These are phyloP conservation scores for Pachypeltis micranthus DNA, from an alignment of 1,140 invertebrate genomes.

Conservation along the genomic window DNA sequence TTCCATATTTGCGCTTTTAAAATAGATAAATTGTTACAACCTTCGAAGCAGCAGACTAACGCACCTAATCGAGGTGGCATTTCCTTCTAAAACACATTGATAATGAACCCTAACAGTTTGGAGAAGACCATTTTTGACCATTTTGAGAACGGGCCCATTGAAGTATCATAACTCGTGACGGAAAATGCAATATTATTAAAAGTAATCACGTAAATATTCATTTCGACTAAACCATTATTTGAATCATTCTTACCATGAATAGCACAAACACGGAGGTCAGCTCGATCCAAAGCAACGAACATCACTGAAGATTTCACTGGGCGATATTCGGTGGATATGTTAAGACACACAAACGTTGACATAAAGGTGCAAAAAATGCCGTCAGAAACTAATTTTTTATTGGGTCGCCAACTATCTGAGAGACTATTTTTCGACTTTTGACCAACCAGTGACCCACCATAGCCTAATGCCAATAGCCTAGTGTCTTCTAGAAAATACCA, in stretches of 20 bases:
- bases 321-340: too few relatives aligned
- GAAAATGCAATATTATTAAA: not conserved
- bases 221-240: not conserved
- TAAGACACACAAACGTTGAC: too few relatives aligned
- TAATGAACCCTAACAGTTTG: not conserved
- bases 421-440: too few relatives aligned
- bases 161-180: not conserved
- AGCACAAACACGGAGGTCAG: not conserved
- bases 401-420: too few relatives aligned
- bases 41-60: not conserved
- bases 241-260: not conserved
- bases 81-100: not conserved
- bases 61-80: not conserved
- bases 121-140: not conserved
- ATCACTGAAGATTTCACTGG: too few relatives aligned
- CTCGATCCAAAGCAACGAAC: not conserved
- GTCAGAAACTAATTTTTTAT: too few relatives aligned
- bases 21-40: not conserved
- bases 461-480: too few relatives aligned
- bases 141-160: not conserved
- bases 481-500: too few relatives aligned
- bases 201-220: not conserved
- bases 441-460: too few relatives aligned
- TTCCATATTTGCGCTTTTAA: not conserved
- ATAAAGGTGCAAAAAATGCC: too few relatives aligned